A percentile compares a stretch with the other conserved stretches of the same genome.
Conservation (phyloP, 2,888 invertebrate genomes). For the Aphidoletes aphidimyza region DNA sequence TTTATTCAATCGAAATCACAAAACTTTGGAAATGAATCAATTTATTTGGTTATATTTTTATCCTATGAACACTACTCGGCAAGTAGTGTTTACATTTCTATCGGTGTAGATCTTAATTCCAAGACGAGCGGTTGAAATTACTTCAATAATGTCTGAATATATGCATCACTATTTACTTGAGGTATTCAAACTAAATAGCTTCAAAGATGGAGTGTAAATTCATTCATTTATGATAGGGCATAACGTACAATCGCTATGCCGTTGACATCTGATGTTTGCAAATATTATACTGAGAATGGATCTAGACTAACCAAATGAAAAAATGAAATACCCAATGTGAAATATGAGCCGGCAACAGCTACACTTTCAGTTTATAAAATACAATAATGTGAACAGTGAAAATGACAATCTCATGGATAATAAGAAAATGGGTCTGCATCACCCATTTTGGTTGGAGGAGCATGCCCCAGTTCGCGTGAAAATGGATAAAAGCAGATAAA, state of each 20-base stretch:
- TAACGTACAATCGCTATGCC: not conserved
- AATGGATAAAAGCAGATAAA: not conserved
- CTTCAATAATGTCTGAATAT: not conserved
- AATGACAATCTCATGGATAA: conserved; percentile 6
- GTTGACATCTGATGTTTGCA: not conserved
- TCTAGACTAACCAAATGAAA: not conserved
- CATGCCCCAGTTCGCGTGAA: too few relatives aligned
- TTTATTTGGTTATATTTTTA: too few relatives aligned
- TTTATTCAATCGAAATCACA: too few relatives aligned
- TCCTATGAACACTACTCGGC: too few relatives aligned
- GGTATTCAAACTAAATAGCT: conserved; percentile 30
- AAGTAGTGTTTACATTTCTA: too few relatives aligned
- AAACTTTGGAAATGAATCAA: too few relatives aligned
- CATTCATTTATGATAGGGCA: conserved; percentile 23
- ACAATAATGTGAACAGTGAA: not conserved
- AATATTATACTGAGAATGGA: conserved; percentile 17
- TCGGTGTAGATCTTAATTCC: too few relatives aligned
- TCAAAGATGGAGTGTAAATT: conserved; percentile 25
- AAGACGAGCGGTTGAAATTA: not conserved
- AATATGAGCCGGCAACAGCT: not conserved
- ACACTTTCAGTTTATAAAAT: not conserved
- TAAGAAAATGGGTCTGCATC: conserved; percentile 7
- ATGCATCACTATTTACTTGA: not conserved
- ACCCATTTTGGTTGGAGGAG: too few relatives aligned
- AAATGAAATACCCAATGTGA: not conserved